Conservation (phyloP, 1,140 invertebrate genomes). For the Megalonaias nervosa region DNA sequence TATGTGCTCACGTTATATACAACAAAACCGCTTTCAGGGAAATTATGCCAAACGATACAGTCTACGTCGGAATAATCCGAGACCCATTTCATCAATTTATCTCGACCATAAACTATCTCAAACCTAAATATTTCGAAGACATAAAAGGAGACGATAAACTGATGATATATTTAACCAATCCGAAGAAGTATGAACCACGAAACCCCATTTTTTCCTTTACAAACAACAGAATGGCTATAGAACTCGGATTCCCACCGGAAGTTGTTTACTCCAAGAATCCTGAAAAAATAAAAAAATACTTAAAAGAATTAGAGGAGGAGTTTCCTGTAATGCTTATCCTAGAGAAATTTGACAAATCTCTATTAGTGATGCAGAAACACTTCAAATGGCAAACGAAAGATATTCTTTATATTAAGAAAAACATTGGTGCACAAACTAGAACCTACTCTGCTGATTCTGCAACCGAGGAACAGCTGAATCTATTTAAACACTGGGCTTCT, state of each 20-base stretch:
- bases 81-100: constrained; percentile 43
- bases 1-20: constrained; percentile 44
- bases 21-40: constrained; percentile 34
- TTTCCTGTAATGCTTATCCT: constrained; percentile 74
- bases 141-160: constrained; percentile 10
- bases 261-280: constrained; percentile 24
- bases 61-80: constrained; percentile 44
- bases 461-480: constrained; percentile 7
- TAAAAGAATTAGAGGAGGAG: constrained; percentile 25
- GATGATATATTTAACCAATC: constrained; percentile 24
- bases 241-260: constrained; percentile 38
- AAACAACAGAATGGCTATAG: constrained; percentile 47
- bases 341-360: constrained; percentile 74
- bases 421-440: constrained; percentile 13
- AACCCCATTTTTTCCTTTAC: constrained; percentile 22
- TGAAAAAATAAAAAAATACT: constrained; percentile 28
- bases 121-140: constrained; percentile 18
- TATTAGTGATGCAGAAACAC: constrained; percentile 71
- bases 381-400: constrained; percentile 73
- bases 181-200: constrained; percentile 23
- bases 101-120: constrained; percentile 40
- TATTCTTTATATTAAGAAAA: constrained; percentile 55
- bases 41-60: constrained; percentile 37
- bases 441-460: not conserved
- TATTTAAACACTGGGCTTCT: constrained; percentile 29